Evolutionary conservation across 2,888 invertebrate genomes (phyloP), one percentile per base, ranked within the genome.

Genomic region (Scaptomyza reducta): DNA sequence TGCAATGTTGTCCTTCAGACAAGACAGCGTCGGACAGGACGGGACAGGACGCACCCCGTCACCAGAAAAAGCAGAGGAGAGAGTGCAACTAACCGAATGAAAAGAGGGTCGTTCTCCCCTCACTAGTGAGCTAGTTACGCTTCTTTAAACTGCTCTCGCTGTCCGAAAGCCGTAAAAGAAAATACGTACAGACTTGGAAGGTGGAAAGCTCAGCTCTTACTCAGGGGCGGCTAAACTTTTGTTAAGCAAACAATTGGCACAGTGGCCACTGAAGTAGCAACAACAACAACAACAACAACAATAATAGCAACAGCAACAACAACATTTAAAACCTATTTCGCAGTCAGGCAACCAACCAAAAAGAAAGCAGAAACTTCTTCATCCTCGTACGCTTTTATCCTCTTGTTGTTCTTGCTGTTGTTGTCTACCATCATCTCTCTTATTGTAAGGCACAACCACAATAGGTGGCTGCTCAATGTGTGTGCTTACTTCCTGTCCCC

Each of bases 171-270:
- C 74, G 68, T 82, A 79, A 83, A 83, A 79, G 83, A 82, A 82
- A 82, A 85, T 79, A 78, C 77, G 70, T 25, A 64, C 72, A 49
- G 68, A 53, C 51, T 60, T 49, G 55, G 55, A 59, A 50, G 51
- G 31, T 53, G 54, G 42, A 40, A 16, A 16, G 40, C 25, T 40
- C 33, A 60, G 60, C 63, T 57, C 68, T 27, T 73, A 11, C 40
- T 40, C 40, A 38, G 82, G 78, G 56, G 55, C 14, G 61, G 70
- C 86, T 78, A 85, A 89, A 89, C 83, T 88, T 88, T 89, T 89
- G 88, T 86, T 89, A 81, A 87, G 78, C 88, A 89, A 89, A 89
- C 87, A 89, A 89, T 85, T 89, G 88, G 78, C 74, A 79, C 78
- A 81, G 87, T 67, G 65, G 84, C 78, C 70, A 73, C 71, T 70